Base-by-base conservation (phyloP, 1,140 invertebrate genomes). In the Homalodisca vitripennis region DNA sequence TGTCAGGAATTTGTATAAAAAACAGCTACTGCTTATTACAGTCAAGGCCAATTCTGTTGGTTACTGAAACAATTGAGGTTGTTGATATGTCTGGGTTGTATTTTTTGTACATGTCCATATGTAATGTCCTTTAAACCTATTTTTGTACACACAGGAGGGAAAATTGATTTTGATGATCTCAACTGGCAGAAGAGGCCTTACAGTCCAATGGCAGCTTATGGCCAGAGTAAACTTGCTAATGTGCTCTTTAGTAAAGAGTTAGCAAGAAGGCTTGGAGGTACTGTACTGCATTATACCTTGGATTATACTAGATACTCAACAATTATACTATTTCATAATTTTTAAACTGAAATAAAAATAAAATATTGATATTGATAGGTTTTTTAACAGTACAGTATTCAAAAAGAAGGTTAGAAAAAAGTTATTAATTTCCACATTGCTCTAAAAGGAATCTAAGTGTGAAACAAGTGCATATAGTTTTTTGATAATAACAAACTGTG, bases 171-270 rank as follows among this genome's bases (percentile, higher is more conserved):
- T 63, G 82, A 86, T 17, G 89, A 92, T 78, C 72, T 92, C 47
- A 89, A 90, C 77, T 85, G 80, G 46, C 84, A 89, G 64, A 85
- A 84, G 62, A 80, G 77, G 29, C 76, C 77, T 0, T 92, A 91
- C 71, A 84, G 82, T 66, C 78, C 88, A 1, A 69, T 82, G 1
- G 76, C 74, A 17, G 85, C 84, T 0, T 93, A 92, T 77, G 74
- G 78, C 12, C 88, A 89, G 74, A 92, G 89, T 76, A 93, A 93
- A 82, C 73, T 92, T 68, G 89, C 89, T 3, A 90, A 92, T 73
- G 78, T 92, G 26, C 77, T 92, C n/a, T 92, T 92, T 73, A 85
- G 86, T 0, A 82, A 79, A 32, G 87, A 91, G 77, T 77, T 93
- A 6, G 78, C 82, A 1, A 78, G 78, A 41, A 77, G 82, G 72